Base-by-base conservation (phyloP, 2,113 vertebrate species). In the Pygoscelis antarcticus region DNA sequence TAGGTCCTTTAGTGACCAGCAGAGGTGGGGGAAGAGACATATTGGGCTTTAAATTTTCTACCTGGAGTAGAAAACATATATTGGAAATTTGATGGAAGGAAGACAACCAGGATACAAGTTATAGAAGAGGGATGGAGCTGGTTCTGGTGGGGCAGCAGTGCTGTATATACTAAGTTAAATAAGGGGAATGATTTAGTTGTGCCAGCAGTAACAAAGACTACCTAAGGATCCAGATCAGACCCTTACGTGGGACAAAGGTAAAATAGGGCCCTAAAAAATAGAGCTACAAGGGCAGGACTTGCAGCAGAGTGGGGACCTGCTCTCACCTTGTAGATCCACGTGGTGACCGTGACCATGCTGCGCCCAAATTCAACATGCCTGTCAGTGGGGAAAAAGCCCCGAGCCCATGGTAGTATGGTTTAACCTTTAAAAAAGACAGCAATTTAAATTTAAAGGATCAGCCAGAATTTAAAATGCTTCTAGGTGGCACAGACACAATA, bases 1-100 rank as follows among this genome's bases (percentile, higher is more conserved):
- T 99, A 80, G 87, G 97, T 92, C 23, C 47, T 90, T 58, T 30
- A 72, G 26, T 83, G 77, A 65, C 13, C 23, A 25, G 42, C 8
- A 36, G 32, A 62, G 8, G 49, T 76, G 27, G 36, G 29, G 21
- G 16, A 81, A 26, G 46, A 82, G 52, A 16, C 2, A 3, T 36
- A 29, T 11, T 40, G 27, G 17, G 30, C 18, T 83, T 89, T 54
- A 25, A 1, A 18, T 30, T 49, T 32, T 54, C 47, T 49, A 4
- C 40, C 26, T 42, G 60, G 29, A 70, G n/a, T 19, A 65, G 46
- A 74, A 77, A 54, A 34, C 5, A 2, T 87, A 54, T 66, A 12
- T 42, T n/a, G 77, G 46, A 34, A 70, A 66, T n/a, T 2, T 47
- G 38, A 15, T 51, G 20, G 64, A 52, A 88, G 64, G 40, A 65